phyloP scores from a whole-genome alignment of 2,888 invertebrate species.

The Tolmerus cingulatus region DNA sequence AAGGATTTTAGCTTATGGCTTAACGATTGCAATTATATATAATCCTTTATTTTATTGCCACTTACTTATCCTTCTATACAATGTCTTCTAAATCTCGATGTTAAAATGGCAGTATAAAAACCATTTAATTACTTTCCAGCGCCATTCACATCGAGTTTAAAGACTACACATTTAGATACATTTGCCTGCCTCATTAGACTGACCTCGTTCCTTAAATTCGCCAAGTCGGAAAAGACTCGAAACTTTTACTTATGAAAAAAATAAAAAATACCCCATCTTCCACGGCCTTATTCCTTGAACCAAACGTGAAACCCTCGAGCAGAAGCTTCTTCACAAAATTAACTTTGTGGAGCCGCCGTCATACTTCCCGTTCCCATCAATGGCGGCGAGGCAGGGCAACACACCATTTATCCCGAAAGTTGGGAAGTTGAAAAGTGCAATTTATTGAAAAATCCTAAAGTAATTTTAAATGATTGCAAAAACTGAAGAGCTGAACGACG shows the following conservation, averaged over 20 bases:
- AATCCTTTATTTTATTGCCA: too few species aligned
- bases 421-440: slow-evolving; percentile 1
- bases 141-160: not conserved
- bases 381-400: not conserved
- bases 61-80: too few species aligned
- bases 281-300: not conserved
- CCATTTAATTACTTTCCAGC: not conserved
- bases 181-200: not conserved
- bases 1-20: too few species aligned
- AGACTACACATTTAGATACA: not conserved
- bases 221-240: not conserved
- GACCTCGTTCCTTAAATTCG: not conserved
- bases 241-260: not conserved
- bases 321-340: not conserved
- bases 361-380: not conserved
- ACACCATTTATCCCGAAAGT: slow-evolving; percentile 21
- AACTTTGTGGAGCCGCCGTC: not conserved
- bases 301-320: not conserved
- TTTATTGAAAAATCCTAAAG: slow-evolving; percentile 10
- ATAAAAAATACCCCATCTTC: not conserved
- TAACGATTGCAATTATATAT: too few species aligned
- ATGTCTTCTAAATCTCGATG: too few species aligned
- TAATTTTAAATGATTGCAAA: slow-evolving; percentile 19
- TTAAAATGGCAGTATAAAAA: not conserved
- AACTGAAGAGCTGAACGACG: not conserved